Base-by-base conservation (phyloP, 2,888 invertebrate genomes). In the Cephus rjabovi region DNA sequence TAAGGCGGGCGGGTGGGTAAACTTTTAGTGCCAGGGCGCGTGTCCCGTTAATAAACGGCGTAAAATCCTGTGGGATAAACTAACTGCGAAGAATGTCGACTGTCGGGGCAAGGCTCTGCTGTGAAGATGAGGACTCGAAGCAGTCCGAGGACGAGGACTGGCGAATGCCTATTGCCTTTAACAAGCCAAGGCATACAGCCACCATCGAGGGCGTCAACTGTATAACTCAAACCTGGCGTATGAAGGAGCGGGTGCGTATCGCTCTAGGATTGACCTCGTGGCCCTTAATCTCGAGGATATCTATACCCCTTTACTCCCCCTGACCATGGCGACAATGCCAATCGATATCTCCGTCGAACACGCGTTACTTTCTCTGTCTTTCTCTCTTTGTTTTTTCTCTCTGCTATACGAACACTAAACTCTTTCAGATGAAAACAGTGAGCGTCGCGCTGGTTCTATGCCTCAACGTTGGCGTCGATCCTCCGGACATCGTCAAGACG, bases 391-490 rank as follows among this genome's bases (percentile, higher is more conserved):
- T 78, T 78, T 77, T 73, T 73, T 74, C 73, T 56, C 15, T 75
- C 71, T 71, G 74, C 75, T 30, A 73, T 69, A 56, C 56, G 15
- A 56, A 56, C 56, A 23, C 56, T 40, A 40, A 56, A 56, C 56
- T 56, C 23, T 93, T 92, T 35, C 92, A 98, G 96, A 99, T 99
- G 97, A 99, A 99, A 93, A 99, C 99, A 1, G 99, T 99, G 80
- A 99, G 99, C 92, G 99, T 99, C 79, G 99, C 99, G 0, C 93
- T 99, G 81, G 99, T 99, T 37, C 93, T 99, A 73, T 99, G 99
- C 92, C 94, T 99, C 70, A 99, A 99, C 92, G 97, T 99, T 78
- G 99, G 99, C n/a, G 99, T 99, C 33, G 99, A 99, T 92, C 99
- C 99, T 3, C 99, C 99, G 0, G 99, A 99, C 92, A 95, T 99